These are phyloP conservation scores for Xiphorhynchus erythropygius DNA, from an alignment of 2,797 vertebrate species.

Conservation along the genomic window DNA sequence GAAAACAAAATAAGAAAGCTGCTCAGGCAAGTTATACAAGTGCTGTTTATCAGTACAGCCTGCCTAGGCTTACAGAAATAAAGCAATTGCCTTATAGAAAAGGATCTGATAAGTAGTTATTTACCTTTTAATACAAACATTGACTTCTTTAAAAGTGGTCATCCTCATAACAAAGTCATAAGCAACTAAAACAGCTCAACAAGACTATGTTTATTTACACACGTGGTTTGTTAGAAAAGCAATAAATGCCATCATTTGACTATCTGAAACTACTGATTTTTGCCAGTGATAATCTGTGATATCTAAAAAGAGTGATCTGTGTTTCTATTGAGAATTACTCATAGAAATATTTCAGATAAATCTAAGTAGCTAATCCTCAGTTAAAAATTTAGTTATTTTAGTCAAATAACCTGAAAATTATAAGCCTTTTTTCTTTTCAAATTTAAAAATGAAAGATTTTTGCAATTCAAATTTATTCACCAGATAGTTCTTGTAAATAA, in stretches of 20 bases:
- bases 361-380: neutral
- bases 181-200: neutral
- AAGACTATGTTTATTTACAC: neutral
- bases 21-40: neutral
- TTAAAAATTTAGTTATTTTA: neutral
- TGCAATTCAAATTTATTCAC: constrained; percentile 6
- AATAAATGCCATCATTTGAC: neutral
- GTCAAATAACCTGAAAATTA: neutral
- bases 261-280: neutral
- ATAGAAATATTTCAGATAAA: neutral
- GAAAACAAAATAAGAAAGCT: constrained; percentile 33
- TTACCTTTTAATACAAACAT: neutral
- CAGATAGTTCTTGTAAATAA: neutral
- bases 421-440: neutral
- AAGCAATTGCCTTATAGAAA: neutral
- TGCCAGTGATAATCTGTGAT: neutral
- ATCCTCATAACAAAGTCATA: neutral
- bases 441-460: neutral
- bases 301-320: neutral
- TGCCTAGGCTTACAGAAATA: neutral
- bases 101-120: neutral
- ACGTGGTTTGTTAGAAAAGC: neutral
- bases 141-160: neutral
- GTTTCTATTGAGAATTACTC: neutral
- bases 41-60: neutral